Base-by-base conservation (phyloP, 2,113 vertebrate species). In the Raja brachyura region DNA sequence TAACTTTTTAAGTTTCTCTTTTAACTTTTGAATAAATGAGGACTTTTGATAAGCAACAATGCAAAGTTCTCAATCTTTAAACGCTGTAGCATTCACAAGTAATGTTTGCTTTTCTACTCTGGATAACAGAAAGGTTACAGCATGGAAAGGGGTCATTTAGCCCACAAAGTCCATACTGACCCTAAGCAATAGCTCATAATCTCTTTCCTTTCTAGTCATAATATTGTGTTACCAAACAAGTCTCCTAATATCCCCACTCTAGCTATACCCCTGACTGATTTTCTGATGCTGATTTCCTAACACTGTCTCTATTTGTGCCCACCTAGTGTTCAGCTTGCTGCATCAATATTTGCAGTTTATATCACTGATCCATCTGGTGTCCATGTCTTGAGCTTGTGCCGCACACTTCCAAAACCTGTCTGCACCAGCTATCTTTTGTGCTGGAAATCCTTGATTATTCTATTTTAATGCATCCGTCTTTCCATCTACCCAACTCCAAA, bases 391-490 rank as follows among this genome's bases (percentile, higher is more conserved):
- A 92, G 66, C 90, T 73, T 66, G n/a, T 92, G 10, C 11, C 5
- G 8, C 83, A 63, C 83, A n/a, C 13, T 59, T 61, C 28, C 25
- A 31, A n/a, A 61, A 13, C 14, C 25, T 66, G 25, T 63, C 59
- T 88, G 83, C 59, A 63, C 28, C 83, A 88, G 59, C 83, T 63
- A 88, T 63, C 25, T 88, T 63, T 63, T 66, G 59, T 88, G 68
- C 90, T 92, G 66, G 59, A 39, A 92, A 73, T 92, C 66, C 18
- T 92, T 92, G 66, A 74, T 33, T 10, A 92, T 33, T 14, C 86
- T 92, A 92, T 70, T 92, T 90, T 70, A 63, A 88, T 88, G 59
- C 83, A 88, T 10, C 31, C 70, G 31, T 25, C 20, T 92, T 54
- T 54, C 68, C 90, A 20, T 48, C 63, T 54, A 48, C 31, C 68